phyloP scores from a whole-genome alignment of 2,888 invertebrate genomes.

The Cheilosia vulpina region DNA sequence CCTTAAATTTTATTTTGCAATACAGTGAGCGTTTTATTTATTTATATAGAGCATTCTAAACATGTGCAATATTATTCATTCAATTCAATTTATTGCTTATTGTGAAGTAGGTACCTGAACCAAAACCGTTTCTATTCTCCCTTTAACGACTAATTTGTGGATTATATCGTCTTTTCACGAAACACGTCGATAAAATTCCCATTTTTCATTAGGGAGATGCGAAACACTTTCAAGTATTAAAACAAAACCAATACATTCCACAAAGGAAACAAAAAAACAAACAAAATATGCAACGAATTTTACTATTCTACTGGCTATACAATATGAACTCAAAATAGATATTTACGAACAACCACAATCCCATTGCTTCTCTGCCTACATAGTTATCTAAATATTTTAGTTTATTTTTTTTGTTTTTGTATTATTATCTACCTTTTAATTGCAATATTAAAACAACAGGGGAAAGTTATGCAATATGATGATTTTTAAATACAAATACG shows the following conservation, averaged over 20 bases:
- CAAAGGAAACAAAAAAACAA: slow-evolving; percentile 26
- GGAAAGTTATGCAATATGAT: slow-evolving; percentile 70
- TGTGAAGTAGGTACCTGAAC: slow-evolving; percentile 67
- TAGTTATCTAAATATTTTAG: slow-evolving; percentile 29
- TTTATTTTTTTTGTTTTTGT: slow-evolving; percentile 18
- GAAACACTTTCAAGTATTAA: slow-evolving; percentile 62
- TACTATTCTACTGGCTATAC: slow-evolving; percentile 53
- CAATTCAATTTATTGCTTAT: slow-evolving; percentile 66
- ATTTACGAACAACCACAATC: slow-evolving; percentile 66
- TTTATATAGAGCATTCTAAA: slow-evolving; percentile 25
- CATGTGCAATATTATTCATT: slow-evolving; percentile 67
- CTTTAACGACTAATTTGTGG: neutral
- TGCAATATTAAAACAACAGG: slow-evolving; percentile 66
- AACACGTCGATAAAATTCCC: slow-evolving; percentile 16
- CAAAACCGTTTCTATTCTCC: slow-evolving; percentile 27
- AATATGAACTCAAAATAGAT: slow-evolving; percentile 47
- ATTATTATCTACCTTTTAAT: slow-evolving; percentile 36
- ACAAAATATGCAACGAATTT: slow-evolving; percentile 68
- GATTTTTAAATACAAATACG: slow-evolving; percentile 14
- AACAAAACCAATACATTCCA: slow-evolving; percentile 60
- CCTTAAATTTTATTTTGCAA: slow-evolving; percentile 55
- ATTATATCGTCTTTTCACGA: slow-evolving; percentile 5
- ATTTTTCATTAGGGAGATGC: slow-evolving; percentile 9
- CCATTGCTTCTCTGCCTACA: slow-evolving; percentile 57
- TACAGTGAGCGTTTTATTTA: slow-evolving; percentile 18